A percentile compares a stretch with the other conserved stretches of the same genome.
Conservation (phyloP, 2,888 invertebrate species). For the Eristalis tenax region DNA sequence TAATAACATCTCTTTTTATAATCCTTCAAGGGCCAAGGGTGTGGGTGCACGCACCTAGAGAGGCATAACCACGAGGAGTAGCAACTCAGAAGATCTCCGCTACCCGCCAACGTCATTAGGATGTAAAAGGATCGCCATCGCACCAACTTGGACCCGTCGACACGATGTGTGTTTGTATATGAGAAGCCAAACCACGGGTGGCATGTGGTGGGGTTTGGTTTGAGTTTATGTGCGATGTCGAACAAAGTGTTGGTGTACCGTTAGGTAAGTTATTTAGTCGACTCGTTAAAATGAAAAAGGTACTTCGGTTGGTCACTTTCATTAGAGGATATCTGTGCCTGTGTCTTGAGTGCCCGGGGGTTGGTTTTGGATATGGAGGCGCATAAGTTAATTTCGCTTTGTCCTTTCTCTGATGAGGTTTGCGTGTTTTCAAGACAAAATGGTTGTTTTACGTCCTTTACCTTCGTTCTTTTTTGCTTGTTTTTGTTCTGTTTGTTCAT, state of each 20-base stretch:
- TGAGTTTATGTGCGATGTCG: conserved; percentile 42
- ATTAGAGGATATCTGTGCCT: conserved; percentile 17
- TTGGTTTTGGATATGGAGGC: background rate
- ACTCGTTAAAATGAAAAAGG: conserved; percentile 64
- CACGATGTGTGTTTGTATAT: background rate
- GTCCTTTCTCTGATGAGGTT: conserved; percentile 36
- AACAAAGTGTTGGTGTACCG: conserved; percentile 11
- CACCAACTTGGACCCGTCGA: background rate
- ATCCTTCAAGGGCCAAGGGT: background rate
- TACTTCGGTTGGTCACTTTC: conserved; percentile 58
- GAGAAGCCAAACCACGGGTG: background rate
- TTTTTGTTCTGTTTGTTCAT: background rate
- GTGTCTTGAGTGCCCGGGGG: background rate
- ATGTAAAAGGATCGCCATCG: conserved; percentile 32
- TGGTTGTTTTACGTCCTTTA: conserved; percentile 17
- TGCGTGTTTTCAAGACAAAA: conserved; percentile 11
- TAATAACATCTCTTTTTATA: conserved; percentile 56
- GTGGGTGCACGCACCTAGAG: conserved; percentile 42
- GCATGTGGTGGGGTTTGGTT: conserved; percentile 5
- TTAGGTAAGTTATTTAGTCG: conserved; percentile 38
- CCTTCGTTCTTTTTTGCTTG: background rate
- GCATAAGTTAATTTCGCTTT: conserved; percentile 20
- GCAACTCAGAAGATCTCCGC: conserved; percentile 19
- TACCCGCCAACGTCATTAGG: conserved; percentile 30
- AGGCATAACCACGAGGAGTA: background rate